Evolutionary conservation across 1,140 invertebrate genomes (phyloP), one percentile per base, ranked within the genome.

Genomic region (Lamellibrachia luymesi): DNA sequence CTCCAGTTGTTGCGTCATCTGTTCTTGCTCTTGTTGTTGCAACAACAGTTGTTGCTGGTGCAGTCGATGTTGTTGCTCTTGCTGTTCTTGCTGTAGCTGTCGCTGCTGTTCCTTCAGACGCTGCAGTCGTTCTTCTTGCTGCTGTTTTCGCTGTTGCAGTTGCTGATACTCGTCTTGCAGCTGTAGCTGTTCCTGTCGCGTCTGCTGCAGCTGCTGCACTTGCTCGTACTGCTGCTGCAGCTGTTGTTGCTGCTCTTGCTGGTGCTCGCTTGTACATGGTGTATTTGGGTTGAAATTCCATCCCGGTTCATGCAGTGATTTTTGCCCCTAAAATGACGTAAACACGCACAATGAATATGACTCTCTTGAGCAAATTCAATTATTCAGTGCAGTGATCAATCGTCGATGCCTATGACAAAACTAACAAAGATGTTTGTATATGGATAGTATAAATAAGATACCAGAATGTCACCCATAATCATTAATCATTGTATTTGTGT

Each of bases 111-210:
- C 64, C 64, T 80, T 80, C 64, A 80, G 64, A 80, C 64, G 64
- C 64, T 80, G 64, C 64, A 50, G 91, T 91, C 91, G 91, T 50
- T 91, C 49, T 91, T 51, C 91, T 51, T 91, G 91, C 51, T 50
- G 91, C 10, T 50, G 91, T 50, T 91, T 51, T 27, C 5, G 91
- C 10, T 91, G 91, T 13, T 91, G 91, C 49, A 51, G 91, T n/a
- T 50, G 91, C 91, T 91, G 91, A n/a, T 4, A 91, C 13, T 50
- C 91, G 17, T 51, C 91, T 17, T 51, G 64, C 64, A 80, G 64
- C 1, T 80, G 64, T 80, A 22, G 64, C 64, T 80, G 64, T 80
- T 80, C 64, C 64, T 80, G 13, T 80, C 64, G 64, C 64, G 64
- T 80, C 64, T 80, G 64, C 64, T 80, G 13, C 64, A 80, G 13